Conservation (phyloP, 2,888 invertebrate genomes). For the Ommatoiulus sabulosus region DNA sequence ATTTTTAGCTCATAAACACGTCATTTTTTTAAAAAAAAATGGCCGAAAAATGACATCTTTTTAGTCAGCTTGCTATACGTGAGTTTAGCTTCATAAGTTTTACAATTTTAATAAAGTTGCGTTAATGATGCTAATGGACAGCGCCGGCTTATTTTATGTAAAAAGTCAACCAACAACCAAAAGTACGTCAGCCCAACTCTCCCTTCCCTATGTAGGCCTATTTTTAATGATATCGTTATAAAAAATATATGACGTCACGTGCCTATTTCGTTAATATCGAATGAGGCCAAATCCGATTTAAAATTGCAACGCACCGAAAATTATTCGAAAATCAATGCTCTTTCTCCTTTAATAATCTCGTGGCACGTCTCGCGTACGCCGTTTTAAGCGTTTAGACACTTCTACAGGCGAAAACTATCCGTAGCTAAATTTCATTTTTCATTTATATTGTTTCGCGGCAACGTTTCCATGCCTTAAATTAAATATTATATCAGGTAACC, state of each 20-base stretch:
- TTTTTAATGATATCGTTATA: too few species aligned
- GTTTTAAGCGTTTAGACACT: neutral
- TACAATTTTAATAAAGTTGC: too few species aligned
- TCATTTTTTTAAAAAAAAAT: too few species aligned
- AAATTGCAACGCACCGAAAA: neutral
- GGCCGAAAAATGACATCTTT: too few species aligned
- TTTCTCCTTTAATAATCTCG: neutral
- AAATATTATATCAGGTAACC: conserved; percentile 40
- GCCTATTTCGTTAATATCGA: neutral
- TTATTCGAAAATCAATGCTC: neutral
- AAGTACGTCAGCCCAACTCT: too few species aligned
- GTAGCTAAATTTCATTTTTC: conserved; percentile 12
- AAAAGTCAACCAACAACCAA: too few species aligned
- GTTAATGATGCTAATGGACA: too few species aligned
- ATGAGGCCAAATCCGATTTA: neutral
- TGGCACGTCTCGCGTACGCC: neutral
- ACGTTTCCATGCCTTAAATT: conserved; percentile 14
- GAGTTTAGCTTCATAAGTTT: too few species aligned
- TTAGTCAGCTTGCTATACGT: too few species aligned
- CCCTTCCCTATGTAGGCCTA: too few species aligned
- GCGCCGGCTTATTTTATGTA: too few species aligned
- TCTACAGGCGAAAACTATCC: neutral
- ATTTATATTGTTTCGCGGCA: conserved; percentile 35
- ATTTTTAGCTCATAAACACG: too few species aligned
- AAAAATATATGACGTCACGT: neutral